These are phyloP conservation scores for Psilopsiagon aurifrons DNA, from an alignment of 2,113 vertebrate genomes.

Conservation along the genomic window DNA sequence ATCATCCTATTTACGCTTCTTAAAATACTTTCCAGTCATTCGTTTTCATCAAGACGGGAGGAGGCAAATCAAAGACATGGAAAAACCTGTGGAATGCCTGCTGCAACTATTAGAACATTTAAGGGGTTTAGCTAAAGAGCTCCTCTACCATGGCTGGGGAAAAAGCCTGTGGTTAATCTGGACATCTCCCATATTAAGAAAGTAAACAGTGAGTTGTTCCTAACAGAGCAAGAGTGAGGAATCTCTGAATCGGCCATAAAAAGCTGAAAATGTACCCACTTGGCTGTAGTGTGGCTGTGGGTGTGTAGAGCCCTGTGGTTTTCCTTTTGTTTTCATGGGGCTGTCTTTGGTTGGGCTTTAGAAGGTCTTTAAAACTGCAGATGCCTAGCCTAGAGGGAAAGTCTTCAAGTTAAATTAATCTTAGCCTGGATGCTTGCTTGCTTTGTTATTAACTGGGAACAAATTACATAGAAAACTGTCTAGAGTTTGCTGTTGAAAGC, in stretches of 20 bases:
- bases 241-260: background rate
- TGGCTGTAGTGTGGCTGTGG: background rate
- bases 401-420: background rate
- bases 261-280: background rate
- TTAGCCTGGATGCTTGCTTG: background rate
- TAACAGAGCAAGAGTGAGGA: background rate
- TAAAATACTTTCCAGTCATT: background rate
- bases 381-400: background rate
- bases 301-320: background rate
- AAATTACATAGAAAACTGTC: constrained; percentile 15
- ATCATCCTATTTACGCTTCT: background rate
- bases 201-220: background rate
- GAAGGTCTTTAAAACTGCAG: background rate
- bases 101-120: background rate
- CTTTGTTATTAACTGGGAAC: constrained; percentile 19
- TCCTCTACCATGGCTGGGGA: background rate
- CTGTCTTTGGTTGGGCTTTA: background rate
- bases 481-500: background rate
- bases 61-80: background rate
- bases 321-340: background rate
- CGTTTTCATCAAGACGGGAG: background rate
- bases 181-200: background rate
- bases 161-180: background rate
- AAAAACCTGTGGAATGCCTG: background rate
- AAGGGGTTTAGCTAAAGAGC: background rate